Conservation (phyloP, 2,888 invertebrate species). For the Smittia sp. region DNA sequence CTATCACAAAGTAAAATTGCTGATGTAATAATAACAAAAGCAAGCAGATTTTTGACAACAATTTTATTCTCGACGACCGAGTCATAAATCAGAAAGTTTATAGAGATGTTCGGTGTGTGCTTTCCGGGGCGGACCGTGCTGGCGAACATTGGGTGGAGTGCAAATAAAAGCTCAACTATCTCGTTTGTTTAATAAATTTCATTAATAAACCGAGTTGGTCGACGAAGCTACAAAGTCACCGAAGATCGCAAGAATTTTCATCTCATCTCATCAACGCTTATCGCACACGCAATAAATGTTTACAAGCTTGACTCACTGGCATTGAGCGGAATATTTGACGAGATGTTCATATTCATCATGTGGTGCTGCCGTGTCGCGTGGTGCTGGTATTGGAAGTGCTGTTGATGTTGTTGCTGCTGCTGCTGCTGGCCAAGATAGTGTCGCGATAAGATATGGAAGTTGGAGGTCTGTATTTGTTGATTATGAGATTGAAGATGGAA, state of each 20-base stretch:
- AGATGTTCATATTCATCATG: slow-evolving; percentile 35
- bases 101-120: slow-evolving; percentile 9
- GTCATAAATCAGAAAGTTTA: slow-evolving; percentile 17
- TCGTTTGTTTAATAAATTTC: not conserved
- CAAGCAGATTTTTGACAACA: slow-evolving; percentile 22
- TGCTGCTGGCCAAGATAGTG: slow-evolving; percentile 43
- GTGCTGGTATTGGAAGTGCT: slow-evolving; percentile 45
- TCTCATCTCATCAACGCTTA: not conserved
- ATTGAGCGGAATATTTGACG: slow-evolving; percentile 48
- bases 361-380: slow-evolving; percentile 56
- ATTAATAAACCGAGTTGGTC: not conserved
- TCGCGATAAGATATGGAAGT: slow-evolving; percentile 44
- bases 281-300: not conserved
- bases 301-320: slow-evolving; percentile 50
- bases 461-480: slow-evolving; percentile 31
- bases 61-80: slow-evolving; percentile 15
- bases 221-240: not conserved
- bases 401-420: slow-evolving; percentile 45
- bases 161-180: not conserved
- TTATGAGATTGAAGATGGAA: slow-evolving; percentile 33
- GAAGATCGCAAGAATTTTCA: not conserved
- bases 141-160: not conserved
- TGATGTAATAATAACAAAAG: slow-evolving; percentile 26
- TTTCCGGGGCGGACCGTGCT: too few relatives aligned
- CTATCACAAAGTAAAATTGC: slow-evolving; percentile 17